Evolutionary conservation across 2,888 invertebrate species (phyloP).

Genomic region (Invenusta paracnida): DNA sequence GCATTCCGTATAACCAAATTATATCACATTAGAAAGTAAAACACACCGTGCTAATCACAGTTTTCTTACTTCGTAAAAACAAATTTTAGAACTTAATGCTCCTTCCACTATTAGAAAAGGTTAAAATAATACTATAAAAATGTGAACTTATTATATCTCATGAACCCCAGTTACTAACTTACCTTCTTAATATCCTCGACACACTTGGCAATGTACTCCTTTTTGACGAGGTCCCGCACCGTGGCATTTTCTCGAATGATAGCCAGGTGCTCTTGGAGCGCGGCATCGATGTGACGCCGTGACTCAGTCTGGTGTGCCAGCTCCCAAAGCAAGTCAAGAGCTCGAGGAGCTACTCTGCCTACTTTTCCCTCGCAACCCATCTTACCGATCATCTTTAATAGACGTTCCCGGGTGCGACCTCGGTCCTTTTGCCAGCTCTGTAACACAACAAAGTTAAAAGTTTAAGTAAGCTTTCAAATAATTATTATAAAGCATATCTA

Average conservation of each 20-base stretch:
- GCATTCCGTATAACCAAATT: too few relatives aligned
- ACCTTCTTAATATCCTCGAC: conserved; percentile 62
- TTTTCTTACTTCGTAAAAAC: too few relatives aligned
- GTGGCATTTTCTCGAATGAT: conserved; percentile 59
- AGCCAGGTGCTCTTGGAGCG: conserved; percentile 61
- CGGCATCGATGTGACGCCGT: conserved; percentile 59
- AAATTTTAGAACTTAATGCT: too few relatives aligned
- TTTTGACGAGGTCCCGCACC: conserved; percentile 61
- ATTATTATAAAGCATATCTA: too few relatives aligned
- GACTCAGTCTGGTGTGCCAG: conserved; percentile 61
- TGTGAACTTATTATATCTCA: too few relatives aligned
- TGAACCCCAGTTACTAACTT: too few relatives aligned
- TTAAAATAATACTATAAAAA: too few relatives aligned
- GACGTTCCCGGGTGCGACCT: conserved; percentile 60
- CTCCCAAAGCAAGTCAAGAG: conserved; percentile 62
- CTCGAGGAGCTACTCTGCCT: conserved; percentile 46
- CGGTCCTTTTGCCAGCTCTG: conserved; percentile 61
- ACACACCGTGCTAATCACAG: too few relatives aligned
- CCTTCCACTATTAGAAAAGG: too few relatives aligned
- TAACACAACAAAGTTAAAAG: conserved; percentile 16
- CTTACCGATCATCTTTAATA: conserved; percentile 61
- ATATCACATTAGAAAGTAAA: too few relatives aligned
- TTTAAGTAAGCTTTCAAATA: background rate
- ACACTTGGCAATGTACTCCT: conserved; percentile 61
- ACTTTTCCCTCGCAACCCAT: conserved; percentile 61